Evolutionary conservation across 2,797 vertebrate genomes (phyloP).

Genomic region (Muscicapa comitata): DNA sequence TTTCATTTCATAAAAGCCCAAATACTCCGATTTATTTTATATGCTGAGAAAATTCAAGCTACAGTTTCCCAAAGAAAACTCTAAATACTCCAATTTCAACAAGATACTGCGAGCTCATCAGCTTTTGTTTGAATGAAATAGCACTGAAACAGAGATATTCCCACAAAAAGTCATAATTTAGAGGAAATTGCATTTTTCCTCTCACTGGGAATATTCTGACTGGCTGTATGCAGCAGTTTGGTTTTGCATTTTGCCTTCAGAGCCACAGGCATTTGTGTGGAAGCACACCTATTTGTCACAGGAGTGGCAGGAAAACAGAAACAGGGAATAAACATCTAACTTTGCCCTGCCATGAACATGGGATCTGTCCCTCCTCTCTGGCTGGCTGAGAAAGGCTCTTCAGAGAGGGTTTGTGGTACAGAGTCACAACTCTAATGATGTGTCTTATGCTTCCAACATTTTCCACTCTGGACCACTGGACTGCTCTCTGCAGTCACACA

Average conservation of each 20-base stretch:
- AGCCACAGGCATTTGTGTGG: not conserved
- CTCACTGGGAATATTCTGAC: not conserved
- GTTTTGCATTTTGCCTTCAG: not conserved
- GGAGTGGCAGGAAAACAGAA: not conserved
- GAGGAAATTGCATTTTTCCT: not conserved
- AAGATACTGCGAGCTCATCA: not conserved
- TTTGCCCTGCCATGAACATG: not conserved
- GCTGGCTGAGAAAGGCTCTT: not conserved
- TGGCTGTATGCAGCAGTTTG: not conserved
- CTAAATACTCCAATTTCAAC: not conserved
- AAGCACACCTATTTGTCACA: not conserved
- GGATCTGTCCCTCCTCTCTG: not conserved
- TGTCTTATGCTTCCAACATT: not conserved
- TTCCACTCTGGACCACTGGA: not conserved
- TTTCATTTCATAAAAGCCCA: not conserved
- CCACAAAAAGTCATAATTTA: not conserved
- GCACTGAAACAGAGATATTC: not conserved
- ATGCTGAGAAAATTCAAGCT: not conserved
- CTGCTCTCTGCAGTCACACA: not conserved
- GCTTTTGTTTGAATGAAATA: not conserved
- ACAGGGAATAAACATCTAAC: not conserved
- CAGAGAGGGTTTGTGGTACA: not conserved
- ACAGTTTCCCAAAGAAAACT: not conserved
- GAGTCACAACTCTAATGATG: not conserved
- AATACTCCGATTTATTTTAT: not conserved